Percentiles rank a stretch among this genome's conserved stretches.
Evolutionary conservation across 2,113 vertebrate species (phyloP).

Genomic region (Ascaphus truei): DNA sequence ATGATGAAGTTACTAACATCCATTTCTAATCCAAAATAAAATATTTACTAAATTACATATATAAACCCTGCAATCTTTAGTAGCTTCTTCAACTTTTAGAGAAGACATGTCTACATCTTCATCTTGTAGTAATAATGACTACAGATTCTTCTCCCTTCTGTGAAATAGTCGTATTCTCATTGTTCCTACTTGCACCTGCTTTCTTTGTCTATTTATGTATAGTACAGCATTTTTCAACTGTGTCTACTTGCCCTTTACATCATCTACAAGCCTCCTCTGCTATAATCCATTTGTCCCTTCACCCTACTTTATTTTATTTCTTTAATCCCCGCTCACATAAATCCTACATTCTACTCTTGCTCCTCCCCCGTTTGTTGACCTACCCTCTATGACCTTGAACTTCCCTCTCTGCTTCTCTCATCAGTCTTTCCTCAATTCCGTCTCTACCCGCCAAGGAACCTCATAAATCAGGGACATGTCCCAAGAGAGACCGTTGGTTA

Average conservation of each 20-base stretch:
- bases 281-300: neutral
- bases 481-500: neutral
- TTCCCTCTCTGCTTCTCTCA: neutral
- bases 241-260: constrained; percentile 24
- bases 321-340: constrained; percentile 12
- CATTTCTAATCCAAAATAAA: no score
- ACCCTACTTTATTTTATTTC: neutral
- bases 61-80: no score
- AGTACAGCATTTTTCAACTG: neutral
- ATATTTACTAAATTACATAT: no score
- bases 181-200: constrained; percentile 1
- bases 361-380: constrained; percentile 8
- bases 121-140: no score
- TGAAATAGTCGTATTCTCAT: no score
- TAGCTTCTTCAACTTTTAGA: no score
- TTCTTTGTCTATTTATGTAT: neutral
- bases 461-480: neutral
- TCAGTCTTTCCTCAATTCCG: neutral
- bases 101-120: no score
- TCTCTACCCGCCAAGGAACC: neutral
- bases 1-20: no score
- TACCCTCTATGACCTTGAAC: constrained; percentile 3
- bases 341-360: neutral
- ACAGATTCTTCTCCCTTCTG: no score
- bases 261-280: neutral